Base-by-base conservation (phyloP, 2,888 invertebrate genomes). In the Neoitamus cyanurus region DNA sequence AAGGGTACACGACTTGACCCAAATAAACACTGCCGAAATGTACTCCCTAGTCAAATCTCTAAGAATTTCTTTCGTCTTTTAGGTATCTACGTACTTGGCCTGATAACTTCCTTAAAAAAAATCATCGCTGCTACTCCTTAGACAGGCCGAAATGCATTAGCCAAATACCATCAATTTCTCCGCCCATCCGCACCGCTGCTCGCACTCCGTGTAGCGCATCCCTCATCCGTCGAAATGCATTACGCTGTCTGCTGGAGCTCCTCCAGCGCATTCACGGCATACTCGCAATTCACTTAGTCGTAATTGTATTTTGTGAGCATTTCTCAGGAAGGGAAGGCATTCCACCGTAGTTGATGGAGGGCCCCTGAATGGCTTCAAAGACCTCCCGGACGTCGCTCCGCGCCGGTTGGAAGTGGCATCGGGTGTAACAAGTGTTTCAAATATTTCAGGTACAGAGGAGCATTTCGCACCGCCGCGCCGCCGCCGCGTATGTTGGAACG, bases 241-340 rank as follows among this genome's bases (percentile, higher is more conserved):
- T 70, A 31, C 31, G 31, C 31, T 70, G 70, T 70, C 70, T 70
- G 30, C 36, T 11, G 34, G 34, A 37, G 34, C 7, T 73, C 36
- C 73, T 73, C 13, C 0, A 25, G 34, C 34, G 37, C 73, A 73
- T 73, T 73, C 73, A 25, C 37, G 25, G 73, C 73, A 20, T 73
- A 20, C 70, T 75, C 77, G 36, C 30, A 77, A 46, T 77, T 77
- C 77, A 77, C 77, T 77, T 77, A 77, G 25, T n/a, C 42, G 25
- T 77, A 77, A 77, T 77, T 42, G 46, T 77, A 77, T 77, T 77
- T 77, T 46, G 13, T 15, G 31, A 46, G 30, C 37, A 77, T 46
- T 77, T 77, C 28, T 30, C 9, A n/a, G 28, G 13, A 46, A 77
- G 46, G 25, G 46, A 42, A 77, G 73, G 73, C 34, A 77, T 46